Evolutionary conservation across 2,113 vertebrate genomes (phyloP).

Genomic region (Nycticebus coucang): DNA sequence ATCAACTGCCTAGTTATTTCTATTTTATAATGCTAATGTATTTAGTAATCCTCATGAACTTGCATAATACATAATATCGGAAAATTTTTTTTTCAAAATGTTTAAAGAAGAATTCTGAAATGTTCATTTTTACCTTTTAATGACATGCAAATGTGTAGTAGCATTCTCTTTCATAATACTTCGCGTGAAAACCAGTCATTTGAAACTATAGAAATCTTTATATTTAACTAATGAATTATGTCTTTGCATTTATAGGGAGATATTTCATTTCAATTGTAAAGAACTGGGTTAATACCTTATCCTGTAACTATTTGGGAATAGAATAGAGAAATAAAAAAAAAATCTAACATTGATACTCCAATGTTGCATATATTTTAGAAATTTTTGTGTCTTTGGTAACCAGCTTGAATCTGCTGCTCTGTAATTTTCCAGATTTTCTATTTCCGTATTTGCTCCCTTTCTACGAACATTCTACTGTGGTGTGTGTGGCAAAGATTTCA

Average conservation of each 20-base stretch:
- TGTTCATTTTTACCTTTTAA: constrained; percentile 44
- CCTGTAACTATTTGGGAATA: constrained; percentile 60
- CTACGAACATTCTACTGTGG: constrained; percentile 26
- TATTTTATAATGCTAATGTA: constrained; percentile 74
- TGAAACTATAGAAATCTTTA: constrained; percentile 66
- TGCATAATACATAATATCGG: constrained; percentile 60
- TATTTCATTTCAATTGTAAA: constrained; percentile 58
- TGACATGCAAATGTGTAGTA: constrained; percentile 46
- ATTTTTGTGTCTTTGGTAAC: constrained; percentile 54
- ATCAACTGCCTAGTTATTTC: constrained; percentile 74
- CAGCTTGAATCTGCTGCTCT: constrained; percentile 55
- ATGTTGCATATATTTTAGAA: constrained; percentile 51
- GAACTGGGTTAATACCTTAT: constrained; percentile 50
- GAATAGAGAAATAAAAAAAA: constrained; percentile 35
- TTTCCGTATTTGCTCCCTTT: constrained; percentile 59
- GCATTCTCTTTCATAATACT: constrained; percentile 39
- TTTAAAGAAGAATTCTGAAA: constrained; percentile 54
- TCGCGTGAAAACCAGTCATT: constrained; percentile 50
- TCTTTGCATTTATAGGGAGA: constrained; percentile 45
- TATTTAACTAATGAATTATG: constrained; percentile 54
- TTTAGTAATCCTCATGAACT: constrained; percentile 76
- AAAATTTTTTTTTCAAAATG: constrained; percentile 56
- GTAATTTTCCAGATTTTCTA: constrained; percentile 66
- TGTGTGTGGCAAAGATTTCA: constrained; percentile 34
- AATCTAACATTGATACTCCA: constrained; percentile 61